Conservation (phyloP, 2,888 invertebrate genomes). For the Tetranychus truncatus region DNA sequence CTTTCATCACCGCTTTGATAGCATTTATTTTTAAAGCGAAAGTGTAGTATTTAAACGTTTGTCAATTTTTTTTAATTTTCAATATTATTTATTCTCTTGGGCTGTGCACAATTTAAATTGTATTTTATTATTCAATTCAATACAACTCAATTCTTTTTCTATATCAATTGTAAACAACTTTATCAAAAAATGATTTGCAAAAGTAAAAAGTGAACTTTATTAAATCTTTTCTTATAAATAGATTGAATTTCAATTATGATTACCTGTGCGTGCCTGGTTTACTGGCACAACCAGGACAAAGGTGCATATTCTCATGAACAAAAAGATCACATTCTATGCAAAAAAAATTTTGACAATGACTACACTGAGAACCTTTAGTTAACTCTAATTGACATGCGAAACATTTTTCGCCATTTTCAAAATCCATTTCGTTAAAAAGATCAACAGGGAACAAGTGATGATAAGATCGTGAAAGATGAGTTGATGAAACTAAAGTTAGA, state of each 20-base stretch:
- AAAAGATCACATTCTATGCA: constrained; percentile 91
- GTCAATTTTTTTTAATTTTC: background rate
- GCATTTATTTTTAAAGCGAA: no score
- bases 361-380: constrained; percentile 39
- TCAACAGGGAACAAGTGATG: constrained; percentile 90
- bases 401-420: constrained; percentile 38
- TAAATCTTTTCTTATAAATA: background rate
- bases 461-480: constrained; percentile 89
- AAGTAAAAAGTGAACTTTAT: no score
- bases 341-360: constrained; percentile 55
- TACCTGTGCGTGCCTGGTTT: background rate
- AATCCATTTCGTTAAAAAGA: constrained; percentile 51
- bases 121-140: no score
- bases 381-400: constrained; percentile 27
- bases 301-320: constrained; percentile 78
- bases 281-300: constrained; percentile 77
- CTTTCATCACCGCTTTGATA: constrained; percentile 5
- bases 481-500: constrained; percentile 85
- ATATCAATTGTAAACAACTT: no score
- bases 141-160: no score
- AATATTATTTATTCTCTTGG: constrained; percentile 5
- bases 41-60: background rate
- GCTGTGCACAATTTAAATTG: background rate
- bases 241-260: background rate
- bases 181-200: no score